A percentile compares a stretch with the other conserved stretches of the same genome.
Evolutionary conservation across 2,113 vertebrate species (phyloP).

Genomic region (Aptenodytes forsteri): DNA sequence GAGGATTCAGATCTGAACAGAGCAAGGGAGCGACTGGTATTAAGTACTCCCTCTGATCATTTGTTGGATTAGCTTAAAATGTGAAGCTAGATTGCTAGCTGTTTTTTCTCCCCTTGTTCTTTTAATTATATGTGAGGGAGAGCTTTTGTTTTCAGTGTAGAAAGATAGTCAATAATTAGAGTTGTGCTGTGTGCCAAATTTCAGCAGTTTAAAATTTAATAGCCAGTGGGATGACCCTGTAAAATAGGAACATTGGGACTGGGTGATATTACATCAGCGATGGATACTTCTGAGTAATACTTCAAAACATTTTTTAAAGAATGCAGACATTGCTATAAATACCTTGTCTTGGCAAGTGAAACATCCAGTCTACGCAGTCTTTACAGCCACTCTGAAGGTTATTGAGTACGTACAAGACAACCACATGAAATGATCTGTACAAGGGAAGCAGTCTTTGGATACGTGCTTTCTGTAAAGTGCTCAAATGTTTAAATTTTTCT

Average conservation of each 20-base stretch:
- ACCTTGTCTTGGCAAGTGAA: neutral
- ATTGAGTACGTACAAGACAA: neutral
- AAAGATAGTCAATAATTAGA: neutral
- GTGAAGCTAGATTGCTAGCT: neutral
- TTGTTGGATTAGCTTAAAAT: neutral
- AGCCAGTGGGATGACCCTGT: neutral
- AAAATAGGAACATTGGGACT: neutral
- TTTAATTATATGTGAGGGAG: neutral
- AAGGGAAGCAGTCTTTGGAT: neutral
- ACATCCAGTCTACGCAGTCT: neutral
- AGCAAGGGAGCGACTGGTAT: neutral
- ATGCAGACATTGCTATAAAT: neutral
- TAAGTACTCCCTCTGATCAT: neutral
- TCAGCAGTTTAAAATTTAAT: neutral
- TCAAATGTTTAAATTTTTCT: neutral
- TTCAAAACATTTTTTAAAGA: neutral
- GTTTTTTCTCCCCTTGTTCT: neutral
- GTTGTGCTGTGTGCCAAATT: neutral
- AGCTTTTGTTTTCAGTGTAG: neutral
- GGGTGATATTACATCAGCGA: fast-evolving
- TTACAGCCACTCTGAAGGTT: neutral
- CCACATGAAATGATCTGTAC: neutral
- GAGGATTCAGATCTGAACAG: neutral
- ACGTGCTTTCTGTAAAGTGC: neutral
- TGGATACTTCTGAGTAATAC: neutral